A percentile compares a stretch with the other conserved stretches of the same genome.
Evolutionary conservation across 1,140 invertebrate species (phyloP).

Genomic region (Drosophila nikananu): DNA sequence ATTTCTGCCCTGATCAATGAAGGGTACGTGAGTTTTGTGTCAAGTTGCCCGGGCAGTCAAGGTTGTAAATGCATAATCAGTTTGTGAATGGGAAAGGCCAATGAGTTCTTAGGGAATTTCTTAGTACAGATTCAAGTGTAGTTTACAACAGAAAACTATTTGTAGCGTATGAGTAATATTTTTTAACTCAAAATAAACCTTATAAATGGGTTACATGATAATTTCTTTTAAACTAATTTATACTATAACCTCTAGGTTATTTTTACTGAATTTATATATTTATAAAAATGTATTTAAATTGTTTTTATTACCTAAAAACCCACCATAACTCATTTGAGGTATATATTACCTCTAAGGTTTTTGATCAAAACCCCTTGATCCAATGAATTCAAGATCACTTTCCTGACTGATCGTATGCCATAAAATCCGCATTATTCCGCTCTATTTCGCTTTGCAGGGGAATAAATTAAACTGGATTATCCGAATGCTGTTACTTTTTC

Average conservation of each 20-base stretch:
- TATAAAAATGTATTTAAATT: background rate
- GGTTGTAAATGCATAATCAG: background rate
- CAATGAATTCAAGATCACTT: constrained; percentile 21
- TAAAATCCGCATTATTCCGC: constrained; percentile 34
- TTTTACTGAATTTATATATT: background rate
- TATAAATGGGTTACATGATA: too few species aligned
- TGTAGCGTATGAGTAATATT: background rate
- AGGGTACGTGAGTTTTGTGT: constrained; percentile 10
- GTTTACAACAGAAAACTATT: background rate
- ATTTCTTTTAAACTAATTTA: background rate
- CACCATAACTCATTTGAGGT: background rate
- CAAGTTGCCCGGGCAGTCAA: background rate
- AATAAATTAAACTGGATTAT: constrained; percentile 32
- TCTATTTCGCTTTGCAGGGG: constrained; percentile 6
- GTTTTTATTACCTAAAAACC: background rate
- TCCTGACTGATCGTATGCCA: constrained; percentile 10
- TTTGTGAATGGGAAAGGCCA: constrained; percentile 2
- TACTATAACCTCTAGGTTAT: background rate
- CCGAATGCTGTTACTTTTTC: constrained; percentile 8
- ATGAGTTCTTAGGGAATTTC: background rate
- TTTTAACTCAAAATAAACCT: background rate
- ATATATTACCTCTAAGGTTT: background rate
- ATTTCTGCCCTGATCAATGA: constrained; percentile 10
- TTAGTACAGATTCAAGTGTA: background rate
- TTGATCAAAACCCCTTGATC: background rate